These are phyloP conservation scores for Ptychodera flava DNA, from an alignment of 35 echinoderm and acorn worm species.

Conservation along the genomic window DNA sequence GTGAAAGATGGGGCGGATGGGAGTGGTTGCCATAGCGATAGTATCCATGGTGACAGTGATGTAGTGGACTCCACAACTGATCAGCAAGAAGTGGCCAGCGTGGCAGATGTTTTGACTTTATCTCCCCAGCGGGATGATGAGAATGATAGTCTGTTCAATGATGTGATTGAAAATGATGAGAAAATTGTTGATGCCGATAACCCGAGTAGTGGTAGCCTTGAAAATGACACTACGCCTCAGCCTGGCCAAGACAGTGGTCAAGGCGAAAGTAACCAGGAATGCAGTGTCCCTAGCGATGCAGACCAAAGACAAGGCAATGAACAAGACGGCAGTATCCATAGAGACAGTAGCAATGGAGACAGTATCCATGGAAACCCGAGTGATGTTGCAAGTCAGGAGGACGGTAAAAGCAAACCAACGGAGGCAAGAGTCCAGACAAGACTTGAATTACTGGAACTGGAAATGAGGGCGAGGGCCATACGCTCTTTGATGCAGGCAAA, in stretches of 20 bases:
- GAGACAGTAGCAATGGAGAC: neutral
- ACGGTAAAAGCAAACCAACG: neutral
- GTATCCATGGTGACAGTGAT: neutral
- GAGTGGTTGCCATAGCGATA: too few relatives aligned
- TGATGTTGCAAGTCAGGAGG: too few relatives aligned
- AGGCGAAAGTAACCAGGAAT: neutral
- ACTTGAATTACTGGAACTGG: conserved; percentile 12
- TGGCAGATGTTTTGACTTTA: neutral
- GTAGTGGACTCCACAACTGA: neutral
- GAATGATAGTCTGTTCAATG: neutral
- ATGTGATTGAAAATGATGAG: neutral
- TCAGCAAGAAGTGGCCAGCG: neutral
- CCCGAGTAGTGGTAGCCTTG: neutral
- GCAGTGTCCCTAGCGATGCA: neutral
- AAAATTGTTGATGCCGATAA: neutral
- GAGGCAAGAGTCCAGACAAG: neutral
- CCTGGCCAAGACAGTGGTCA: too few relatives aligned
- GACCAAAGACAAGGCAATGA: neutral
- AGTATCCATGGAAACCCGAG: neutral
- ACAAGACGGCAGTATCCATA: neutral
- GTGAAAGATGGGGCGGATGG: too few relatives aligned
- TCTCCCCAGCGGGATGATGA: neutral
- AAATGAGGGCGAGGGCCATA: conserved; percentile 1
- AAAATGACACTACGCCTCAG: too few relatives aligned
- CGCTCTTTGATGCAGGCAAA: conserved; percentile 15